A percentile compares a stretch with the other conserved stretches of the same genome.
phyloP scores from a whole-genome alignment of 92 coral and sea anemone species.

The Paragorgia papillata region DNA sequence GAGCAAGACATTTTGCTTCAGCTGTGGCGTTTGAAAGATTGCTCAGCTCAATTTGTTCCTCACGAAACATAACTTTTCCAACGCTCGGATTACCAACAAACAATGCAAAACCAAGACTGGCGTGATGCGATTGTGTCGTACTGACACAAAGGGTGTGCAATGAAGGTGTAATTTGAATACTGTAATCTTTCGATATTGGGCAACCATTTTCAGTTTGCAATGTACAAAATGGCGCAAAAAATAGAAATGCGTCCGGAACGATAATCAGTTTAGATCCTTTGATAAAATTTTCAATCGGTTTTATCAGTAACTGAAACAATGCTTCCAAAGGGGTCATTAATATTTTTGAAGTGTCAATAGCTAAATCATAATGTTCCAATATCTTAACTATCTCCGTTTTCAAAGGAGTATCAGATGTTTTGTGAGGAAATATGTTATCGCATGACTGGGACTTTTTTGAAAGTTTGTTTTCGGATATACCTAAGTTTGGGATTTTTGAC shows the following conservation, averaged over 20 bases:
- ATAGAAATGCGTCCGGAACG: constrained; percentile 47
- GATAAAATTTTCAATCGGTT: constrained; percentile 1
- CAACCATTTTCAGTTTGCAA: constrained; percentile 40
- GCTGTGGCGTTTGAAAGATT: constrained; percentile 30
- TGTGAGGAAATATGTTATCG: neutral
- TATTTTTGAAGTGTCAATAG: no score
- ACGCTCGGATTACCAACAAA: constrained; percentile 44
- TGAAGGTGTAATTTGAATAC: constrained; percentile 48
- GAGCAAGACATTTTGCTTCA: constrained; percentile 27
- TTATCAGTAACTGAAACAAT: no score
- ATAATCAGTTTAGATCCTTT: constrained; percentile 31
- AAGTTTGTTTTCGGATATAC: no score
- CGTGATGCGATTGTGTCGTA: constrained; percentile 23
- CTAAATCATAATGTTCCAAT: no score
- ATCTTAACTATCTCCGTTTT: no score
- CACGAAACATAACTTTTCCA: constrained; percentile 24
- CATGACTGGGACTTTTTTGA: neutral
- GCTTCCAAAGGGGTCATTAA: no score
- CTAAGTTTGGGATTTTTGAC: neutral
- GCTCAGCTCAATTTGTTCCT: constrained; percentile 37
- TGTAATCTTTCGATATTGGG: constrained; percentile 34
- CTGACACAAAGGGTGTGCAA: constrained; percentile 37
- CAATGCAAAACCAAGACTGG: constrained; percentile 17
- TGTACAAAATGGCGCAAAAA: constrained; percentile 46
- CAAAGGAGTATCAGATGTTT: no score